phyloP scores from a whole-genome alignment of 1,140 invertebrate genomes.

The silkworm (Bombyx mori) region DNA sequence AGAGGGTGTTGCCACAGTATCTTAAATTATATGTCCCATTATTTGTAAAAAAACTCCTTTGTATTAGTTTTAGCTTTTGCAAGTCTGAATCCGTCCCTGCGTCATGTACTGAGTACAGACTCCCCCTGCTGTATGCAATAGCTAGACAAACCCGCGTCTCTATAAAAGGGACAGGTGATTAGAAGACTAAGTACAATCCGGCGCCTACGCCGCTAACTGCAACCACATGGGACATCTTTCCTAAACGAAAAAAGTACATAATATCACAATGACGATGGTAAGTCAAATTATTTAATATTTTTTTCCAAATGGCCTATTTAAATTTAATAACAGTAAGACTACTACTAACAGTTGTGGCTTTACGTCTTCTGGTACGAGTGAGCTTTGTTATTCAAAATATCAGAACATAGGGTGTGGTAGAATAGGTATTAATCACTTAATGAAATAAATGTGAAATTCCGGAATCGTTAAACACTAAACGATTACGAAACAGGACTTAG shows the following conservation, averaged over 20 bases:
- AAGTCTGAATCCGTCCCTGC: slow-evolving; percentile 43
- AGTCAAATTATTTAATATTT: neutral
- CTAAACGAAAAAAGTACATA: slow-evolving; percentile 12
- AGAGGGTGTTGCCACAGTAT: too few species aligned
- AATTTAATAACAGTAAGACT: too few species aligned
- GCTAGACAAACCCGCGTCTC: slow-evolving; percentile 64
- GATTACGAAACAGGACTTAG: too few species aligned
- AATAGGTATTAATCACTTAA: too few species aligned
- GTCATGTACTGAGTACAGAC: slow-evolving; percentile 46
- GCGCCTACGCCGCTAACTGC: slow-evolving; percentile 41
- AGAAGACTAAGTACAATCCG: slow-evolving; percentile 58
- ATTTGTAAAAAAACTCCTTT: too few species aligned
- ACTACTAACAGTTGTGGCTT: too few species aligned
- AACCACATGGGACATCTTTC: slow-evolving; percentile 49
- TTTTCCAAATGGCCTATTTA: neutral
- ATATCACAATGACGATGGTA: slow-evolving; percentile 1
- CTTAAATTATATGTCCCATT: too few species aligned
- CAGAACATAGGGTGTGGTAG: too few species aligned
- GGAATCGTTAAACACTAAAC: too few species aligned
- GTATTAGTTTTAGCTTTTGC: neutral
- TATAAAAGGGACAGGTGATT: slow-evolving; percentile 69
- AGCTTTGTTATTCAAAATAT: too few species aligned
- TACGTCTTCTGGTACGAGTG: too few species aligned
- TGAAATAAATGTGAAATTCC: too few species aligned
- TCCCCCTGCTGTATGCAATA: slow-evolving; percentile 59